Base-by-base conservation (phyloP, 2,888 invertebrate genomes). In the Lasiommata megera region DNA sequence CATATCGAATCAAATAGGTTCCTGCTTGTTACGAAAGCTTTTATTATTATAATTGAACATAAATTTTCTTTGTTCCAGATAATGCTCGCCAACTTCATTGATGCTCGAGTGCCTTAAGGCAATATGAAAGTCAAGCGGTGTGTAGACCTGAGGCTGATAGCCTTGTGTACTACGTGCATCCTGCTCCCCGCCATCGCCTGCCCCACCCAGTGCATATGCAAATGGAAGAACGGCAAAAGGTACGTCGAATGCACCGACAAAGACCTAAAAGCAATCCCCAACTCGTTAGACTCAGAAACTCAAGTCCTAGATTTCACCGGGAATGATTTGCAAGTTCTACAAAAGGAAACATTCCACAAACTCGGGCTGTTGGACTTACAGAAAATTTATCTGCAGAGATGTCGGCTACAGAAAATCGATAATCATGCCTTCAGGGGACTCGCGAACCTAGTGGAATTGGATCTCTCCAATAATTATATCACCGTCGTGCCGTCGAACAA, bases 151-250 rank as follows among this genome's bases (percentile, higher is more conserved):
- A 81, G 88, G 83, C 85, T 89, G 56, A 71, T 90, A 56, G 89
- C 85, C 74, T 76, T 90, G 62, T 89, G 84, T 78, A 88, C 87
- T 53, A 88, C 88, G 58, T 89, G 84, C 68, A 69, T 89, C 54
- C 76, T 89, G 34, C 80, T 89, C 18, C 87, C 86, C 1, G 86
- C 83, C 38, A 77, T 86, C 64, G 92, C 93, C 51, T 97, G 97
- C 78, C 97, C 97, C 23, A 88, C 93, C 34, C 93, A 94, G 66
- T 98, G 97, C 82, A 92, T 93, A 57, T 98, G 98, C 92, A 97
- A 96, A 80, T 97, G 97, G 97, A 97, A 97, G 82, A 95, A 95
- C 76, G 97, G 97, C 47, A 98, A 98, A 77, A 95, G 97, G 77
- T 96, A 96, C 67, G 97, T 96, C 50, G 97, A 97, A 81, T 98